phyloP scores from a whole-genome alignment of 64 coral and sea anemone species.

The Cladopsammia gracilis region DNA sequence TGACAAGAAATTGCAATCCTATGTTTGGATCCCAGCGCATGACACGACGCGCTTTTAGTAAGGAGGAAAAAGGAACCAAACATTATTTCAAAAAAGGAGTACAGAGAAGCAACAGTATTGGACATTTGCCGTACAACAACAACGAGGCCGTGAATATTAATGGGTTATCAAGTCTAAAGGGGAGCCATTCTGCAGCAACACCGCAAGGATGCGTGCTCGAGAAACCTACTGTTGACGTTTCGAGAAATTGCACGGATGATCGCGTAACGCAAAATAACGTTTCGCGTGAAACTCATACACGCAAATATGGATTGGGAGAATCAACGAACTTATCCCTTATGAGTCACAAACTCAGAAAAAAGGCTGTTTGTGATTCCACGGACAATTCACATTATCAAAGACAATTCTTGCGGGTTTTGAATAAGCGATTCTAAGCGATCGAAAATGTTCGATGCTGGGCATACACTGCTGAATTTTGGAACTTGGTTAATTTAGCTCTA shows the following conservation, averaged over 20 bases:
- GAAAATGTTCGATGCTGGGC: no score
- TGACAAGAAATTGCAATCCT: not conserved
- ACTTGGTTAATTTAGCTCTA: no score
- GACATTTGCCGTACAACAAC: not conserved
- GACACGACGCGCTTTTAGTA: not conserved
- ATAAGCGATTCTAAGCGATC: conserved; percentile 77
- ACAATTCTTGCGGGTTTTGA: conserved; percentile 88
- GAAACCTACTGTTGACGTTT: not conserved
- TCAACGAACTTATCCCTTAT: conserved; percentile 32
- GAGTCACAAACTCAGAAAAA: conserved; percentile 77
- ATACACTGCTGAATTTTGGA: not conserved
- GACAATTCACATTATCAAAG: conserved; percentile 90
- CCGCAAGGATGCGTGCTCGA: no score
- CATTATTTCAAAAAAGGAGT: not conserved
- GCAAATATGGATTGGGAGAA: conserved; percentile 31
- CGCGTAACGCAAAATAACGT: not conserved
- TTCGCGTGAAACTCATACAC: conserved; percentile 6
- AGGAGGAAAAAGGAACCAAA: conserved; percentile 1
- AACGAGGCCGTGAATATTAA: not conserved
- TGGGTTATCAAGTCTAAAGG: not conserved
- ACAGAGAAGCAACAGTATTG: conserved; percentile 18
- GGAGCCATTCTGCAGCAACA: not conserved
- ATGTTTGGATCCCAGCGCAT: not conserved
- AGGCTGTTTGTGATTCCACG: conserved; percentile 79
- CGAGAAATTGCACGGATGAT: not conserved